Base-by-base conservation (phyloP, 2,113 vertebrate genomes). In the Rynchops niger region DNA sequence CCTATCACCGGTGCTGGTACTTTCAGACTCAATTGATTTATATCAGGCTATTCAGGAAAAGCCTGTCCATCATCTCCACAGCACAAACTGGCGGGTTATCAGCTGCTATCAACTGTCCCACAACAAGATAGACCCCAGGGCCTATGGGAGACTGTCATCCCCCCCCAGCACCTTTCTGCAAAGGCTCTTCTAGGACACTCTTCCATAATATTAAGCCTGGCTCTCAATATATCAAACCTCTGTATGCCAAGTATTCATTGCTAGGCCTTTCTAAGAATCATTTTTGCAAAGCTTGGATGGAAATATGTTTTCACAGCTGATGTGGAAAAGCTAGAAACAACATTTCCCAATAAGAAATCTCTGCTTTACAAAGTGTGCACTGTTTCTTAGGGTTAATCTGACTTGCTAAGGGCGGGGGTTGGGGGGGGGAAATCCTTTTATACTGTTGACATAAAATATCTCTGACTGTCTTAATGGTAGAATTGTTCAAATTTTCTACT, bases 251-350 rank as follows among this genome's bases (percentile, higher is more conserved):
- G 45, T 66, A 90, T 93, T 94, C 84, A 93, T 50, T 74, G 20
- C 84, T 87, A 85, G 81, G 38, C 78, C 89, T 88, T 94, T 93
- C 91, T 91, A 95, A 90, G 95, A 96, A 95, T 80, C 55, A 62
- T 90, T 94, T 86, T 86, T 91, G 89, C 71, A 93, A 95, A 87
- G 74, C 29, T 91, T 97, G 95, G 93, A 94, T 69, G 30, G 94
- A 34, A 89, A 27, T 69, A 59, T 95, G 91, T 95, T 97, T 97
- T 97, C 82, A 94, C 95, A 95, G 96, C 91, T 94, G 93, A 97
- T 67, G 89, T 59, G 78, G 86, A 93, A 95, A 93, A 93, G 45
- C 81, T 91, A 93, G 81, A 95, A 96, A 93, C 53, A 94, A 88
- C 80, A 93, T 71, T 95, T 63, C 85, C 56, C 83, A 83, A 52